Evolutionary conservation across 2,888 invertebrate species (phyloP).

Genomic region (Cryptosula pallasiana): DNA sequence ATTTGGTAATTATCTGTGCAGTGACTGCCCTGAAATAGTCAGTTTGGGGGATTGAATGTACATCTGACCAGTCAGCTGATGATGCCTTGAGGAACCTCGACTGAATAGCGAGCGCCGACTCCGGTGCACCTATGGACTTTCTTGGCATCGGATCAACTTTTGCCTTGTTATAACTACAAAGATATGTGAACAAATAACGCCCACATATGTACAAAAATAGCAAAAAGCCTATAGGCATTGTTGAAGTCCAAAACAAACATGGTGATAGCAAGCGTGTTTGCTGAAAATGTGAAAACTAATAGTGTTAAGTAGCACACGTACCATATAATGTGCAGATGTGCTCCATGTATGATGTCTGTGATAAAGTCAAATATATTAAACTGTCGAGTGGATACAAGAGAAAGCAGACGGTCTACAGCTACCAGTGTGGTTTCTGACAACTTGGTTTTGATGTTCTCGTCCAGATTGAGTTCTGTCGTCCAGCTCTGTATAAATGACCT

Average conservation of each 20-base stretch:
- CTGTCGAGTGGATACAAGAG: neutral
- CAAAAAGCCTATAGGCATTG: no score
- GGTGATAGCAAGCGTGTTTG: no score
- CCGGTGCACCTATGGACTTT: neutral
- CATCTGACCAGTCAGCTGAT: neutral
- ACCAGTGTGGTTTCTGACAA: neutral
- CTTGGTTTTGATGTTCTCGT: neutral
- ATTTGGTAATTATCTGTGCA: neutral
- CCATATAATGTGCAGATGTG: neutral
- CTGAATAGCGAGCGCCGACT: neutral
- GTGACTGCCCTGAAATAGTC: neutral
- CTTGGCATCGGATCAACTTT: neutral
- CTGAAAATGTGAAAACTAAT: no score
- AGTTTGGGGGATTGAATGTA: neutral
- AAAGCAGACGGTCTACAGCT: neutral
- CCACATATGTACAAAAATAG: no score
- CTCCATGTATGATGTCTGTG: neutral
- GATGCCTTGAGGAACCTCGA: neutral
- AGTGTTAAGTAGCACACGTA: neutral
- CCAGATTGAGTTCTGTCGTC: neutral
- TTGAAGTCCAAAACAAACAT: no score
- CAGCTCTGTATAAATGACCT: constrained; percentile 11
- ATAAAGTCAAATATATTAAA: neutral
- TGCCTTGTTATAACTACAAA: neutral
- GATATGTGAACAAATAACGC: no score